A percentile compares a stretch with the other conserved stretches of the same genome.
These are phyloP conservation scores for Regulus satrapa DNA, from an alignment of 2,113 vertebrate species.

Conservation along the genomic window DNA sequence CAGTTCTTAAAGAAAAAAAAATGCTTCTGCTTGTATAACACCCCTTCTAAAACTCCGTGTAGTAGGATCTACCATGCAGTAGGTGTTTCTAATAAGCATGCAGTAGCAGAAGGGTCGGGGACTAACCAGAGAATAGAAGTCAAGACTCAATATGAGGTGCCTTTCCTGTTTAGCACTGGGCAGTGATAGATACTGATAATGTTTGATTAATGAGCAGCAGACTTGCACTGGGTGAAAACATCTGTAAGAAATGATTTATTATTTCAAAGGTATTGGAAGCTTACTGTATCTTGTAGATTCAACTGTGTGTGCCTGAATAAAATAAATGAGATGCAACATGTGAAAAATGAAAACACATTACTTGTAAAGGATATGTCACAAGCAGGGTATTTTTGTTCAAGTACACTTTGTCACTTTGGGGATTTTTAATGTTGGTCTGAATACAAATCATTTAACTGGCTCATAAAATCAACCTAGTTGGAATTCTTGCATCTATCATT, in stretches of 20 bases:
- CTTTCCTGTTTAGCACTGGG: conserved; percentile 65
- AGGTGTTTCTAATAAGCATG: conserved; percentile 45
- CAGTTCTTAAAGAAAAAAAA: neutral
- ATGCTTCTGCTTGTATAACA: neutral
- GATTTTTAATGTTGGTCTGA: conserved; percentile 76
- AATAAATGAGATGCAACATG: conserved; percentile 86
- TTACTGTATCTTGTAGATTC: conserved; percentile 76
- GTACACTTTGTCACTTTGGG: conserved; percentile 77
- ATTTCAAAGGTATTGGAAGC: conserved; percentile 76
- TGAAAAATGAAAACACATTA: conserved; percentile 85
- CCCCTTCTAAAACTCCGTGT: neutral
- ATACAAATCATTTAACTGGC: conserved; percentile 81
- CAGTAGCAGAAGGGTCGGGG: conserved; percentile 66
- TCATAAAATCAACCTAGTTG: conserved; percentile 77
- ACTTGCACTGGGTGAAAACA: conserved; percentile 74
- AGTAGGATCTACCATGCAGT: neutral
- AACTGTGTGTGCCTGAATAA: conserved; percentile 76
- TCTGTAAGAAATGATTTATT: conserved; percentile 87
- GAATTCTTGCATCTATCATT: conserved; percentile 80
- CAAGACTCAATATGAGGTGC: conserved; percentile 72
- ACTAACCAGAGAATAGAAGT: conserved; percentile 75
- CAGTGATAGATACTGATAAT: conserved; percentile 81
- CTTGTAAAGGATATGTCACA: conserved; percentile 77
- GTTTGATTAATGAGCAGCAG: conserved; percentile 85
- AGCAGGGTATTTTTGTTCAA: conserved; percentile 79